Evolutionary conservation across 2,113 vertebrate genomes (phyloP).

Genomic region (Shinisaurus crocodilurus): DNA sequence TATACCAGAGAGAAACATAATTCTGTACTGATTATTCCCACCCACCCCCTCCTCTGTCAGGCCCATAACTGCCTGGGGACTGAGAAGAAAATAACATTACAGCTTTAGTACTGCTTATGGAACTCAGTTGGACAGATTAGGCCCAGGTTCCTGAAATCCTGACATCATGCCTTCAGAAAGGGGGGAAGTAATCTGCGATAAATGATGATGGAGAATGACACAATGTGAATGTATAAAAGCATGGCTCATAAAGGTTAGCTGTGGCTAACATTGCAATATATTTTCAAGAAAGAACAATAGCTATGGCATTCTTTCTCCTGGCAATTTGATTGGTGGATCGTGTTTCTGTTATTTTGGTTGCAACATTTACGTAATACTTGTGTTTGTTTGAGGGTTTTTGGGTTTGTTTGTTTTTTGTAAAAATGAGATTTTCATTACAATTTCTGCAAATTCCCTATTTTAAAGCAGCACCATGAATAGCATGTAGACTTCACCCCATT

Average conservation of each 20-base stretch:
- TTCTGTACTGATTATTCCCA: background rate
- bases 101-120: background rate
- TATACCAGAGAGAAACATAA: constrained; percentile 7
- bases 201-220: constrained; percentile 21
- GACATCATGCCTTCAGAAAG: background rate
- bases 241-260: background rate
- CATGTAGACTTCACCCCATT: background rate
- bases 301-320: background rate
- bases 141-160: background rate
- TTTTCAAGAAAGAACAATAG: constrained; percentile 3
- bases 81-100: background rate
- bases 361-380: background rate
- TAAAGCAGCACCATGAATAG: background rate
- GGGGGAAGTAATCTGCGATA: constrained; percentile 21
- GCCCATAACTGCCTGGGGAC: background rate
- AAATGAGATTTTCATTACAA: background rate
- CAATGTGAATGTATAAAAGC: background rate
- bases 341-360: background rate
- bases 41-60: background rate
- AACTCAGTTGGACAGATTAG: constrained; percentile 26
- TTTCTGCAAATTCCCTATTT: background rate
- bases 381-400: too few relatives aligned
- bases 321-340: constrained; percentile 4
- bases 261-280: background rate
- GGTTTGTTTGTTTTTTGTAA: too few relatives aligned